Evolutionary conservation across 2,888 invertebrate genomes (phyloP), one percentile per base, ranked within the genome.

Genomic region (Cacoxenus indagator): DNA sequence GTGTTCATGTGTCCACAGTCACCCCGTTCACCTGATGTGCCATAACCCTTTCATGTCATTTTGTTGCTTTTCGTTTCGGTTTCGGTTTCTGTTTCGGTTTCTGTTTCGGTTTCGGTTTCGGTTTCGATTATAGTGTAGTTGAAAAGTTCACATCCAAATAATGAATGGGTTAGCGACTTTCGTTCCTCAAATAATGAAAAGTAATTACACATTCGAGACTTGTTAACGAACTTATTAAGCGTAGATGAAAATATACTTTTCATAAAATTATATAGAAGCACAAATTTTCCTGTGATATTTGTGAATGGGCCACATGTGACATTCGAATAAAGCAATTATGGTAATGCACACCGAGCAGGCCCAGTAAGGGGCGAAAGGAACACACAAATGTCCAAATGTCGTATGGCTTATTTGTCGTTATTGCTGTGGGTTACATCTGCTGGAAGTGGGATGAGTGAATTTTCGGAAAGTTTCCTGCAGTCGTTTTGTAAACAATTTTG

Each of bases 201-300:
- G 24, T 61, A 67, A 51, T 59, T 67, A 61, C 67, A 2, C 11
- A 65, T 55, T 65, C n/a, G 37, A 61, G 76, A 80, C 73, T 82
- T 82, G 82, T 78, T 79, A 79, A 79, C 79, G 82, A 79, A 80
- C 78, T 79, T 78, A 79, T 79, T 79, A 82, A 71, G 70, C 73
- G 74, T 74, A 70, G 55, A 72, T 64, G 24, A 31, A 8, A 6
- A 61, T 9, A 61, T 22, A 43, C 5, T 14, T 37, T 11, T 4
- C 37, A 37, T 37, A 2, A 37, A 37, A 37, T 37, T 37, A 37
- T 37, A 37, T 37, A 37, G 8, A 37, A 11, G 14, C 1, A 37
- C 37, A 11, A 11, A 37, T 37, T 37, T 37, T 11, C 14, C 37
- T 37, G 14, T 37, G 37, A 37, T 37, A 37, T 37, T 37, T 37